Conservation (phyloP, 2,797 vertebrate genomes). For the Tokudaia tokunoshimensis region DNA sequence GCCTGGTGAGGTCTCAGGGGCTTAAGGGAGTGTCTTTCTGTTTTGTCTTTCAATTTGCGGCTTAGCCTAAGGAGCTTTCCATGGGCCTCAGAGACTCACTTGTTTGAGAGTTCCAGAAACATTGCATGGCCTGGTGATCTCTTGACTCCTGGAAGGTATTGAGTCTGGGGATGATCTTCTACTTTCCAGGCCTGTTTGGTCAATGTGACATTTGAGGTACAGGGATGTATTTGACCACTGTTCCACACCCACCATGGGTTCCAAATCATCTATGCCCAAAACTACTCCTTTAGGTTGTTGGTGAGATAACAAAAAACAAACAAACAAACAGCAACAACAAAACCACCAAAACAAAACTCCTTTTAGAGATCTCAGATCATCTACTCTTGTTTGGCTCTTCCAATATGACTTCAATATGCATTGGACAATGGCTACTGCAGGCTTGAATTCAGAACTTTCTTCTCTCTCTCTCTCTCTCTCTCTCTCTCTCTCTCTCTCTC, state of each 20-base stretch:
- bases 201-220: neutral
- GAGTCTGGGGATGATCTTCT: neutral
- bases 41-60: neutral
- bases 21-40: neutral
- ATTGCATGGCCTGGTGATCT: neutral
- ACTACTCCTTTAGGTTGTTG: neutral
- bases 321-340: neutral
- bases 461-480: neutral
- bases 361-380: neutral
- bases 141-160: neutral
- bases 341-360: neutral
- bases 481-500: neutral
- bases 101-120: neutral
- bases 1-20: neutral
- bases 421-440: neutral
- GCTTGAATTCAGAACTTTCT: neutral
- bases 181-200: neutral
- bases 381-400: neutral
- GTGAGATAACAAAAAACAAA: neutral
- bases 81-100: neutral
- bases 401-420: neutral
- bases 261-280: neutral
- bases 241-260: neutral
- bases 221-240: neutral
- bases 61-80: neutral